phyloP scores from a whole-genome alignment of 2,797 vertebrate species.

The Acanthiza pusilla region DNA sequence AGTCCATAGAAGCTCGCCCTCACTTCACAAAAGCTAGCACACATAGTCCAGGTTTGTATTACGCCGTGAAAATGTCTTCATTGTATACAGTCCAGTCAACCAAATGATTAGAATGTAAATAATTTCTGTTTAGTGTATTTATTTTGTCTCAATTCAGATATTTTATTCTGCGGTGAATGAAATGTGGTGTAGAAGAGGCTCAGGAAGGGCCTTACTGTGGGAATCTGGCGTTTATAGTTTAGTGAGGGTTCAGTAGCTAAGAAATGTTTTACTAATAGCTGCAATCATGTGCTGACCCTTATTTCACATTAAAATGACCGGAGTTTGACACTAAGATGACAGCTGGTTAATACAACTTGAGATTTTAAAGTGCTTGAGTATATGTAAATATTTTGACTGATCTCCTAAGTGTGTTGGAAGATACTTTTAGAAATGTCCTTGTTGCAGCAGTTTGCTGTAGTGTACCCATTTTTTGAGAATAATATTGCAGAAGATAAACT shows the following conservation, averaged over 20 bases:
- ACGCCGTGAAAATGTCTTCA: background rate
- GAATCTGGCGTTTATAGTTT: slow-evolving; percentile 6
- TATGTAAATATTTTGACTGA: slow-evolving; percentile 82
- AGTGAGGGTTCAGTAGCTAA: slow-evolving; percentile 34
- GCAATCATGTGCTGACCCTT: slow-evolving; percentile 68
- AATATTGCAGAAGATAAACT: slow-evolving; percentile 25
- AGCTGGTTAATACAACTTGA: slow-evolving; percentile 78
- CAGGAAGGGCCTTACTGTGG: background rate
- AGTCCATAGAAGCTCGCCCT: background rate
- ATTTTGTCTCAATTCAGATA: background rate
- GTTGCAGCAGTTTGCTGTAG: slow-evolving; percentile 52
- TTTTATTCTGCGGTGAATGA: background rate
- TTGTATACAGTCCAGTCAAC: background rate
- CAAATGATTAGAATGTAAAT: background rate
- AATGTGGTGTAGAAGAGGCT: background rate
- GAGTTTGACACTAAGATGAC: slow-evolving; percentile 75
- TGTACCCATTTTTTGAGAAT: slow-evolving; percentile 15
- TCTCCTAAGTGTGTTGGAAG: slow-evolving; percentile 66
- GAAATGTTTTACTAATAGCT: slow-evolving; percentile 53
- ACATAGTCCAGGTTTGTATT: background rate
- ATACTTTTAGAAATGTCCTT: slow-evolving; percentile 64
- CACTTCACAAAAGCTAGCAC: background rate
- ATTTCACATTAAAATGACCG: slow-evolving; percentile 76
- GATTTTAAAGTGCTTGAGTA: slow-evolving; percentile 75
- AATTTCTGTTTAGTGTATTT: background rate